These are phyloP conservation scores for Pelosia muscerda DNA, from an alignment of 2,888 invertebrate species.

Conservation along the genomic window DNA sequence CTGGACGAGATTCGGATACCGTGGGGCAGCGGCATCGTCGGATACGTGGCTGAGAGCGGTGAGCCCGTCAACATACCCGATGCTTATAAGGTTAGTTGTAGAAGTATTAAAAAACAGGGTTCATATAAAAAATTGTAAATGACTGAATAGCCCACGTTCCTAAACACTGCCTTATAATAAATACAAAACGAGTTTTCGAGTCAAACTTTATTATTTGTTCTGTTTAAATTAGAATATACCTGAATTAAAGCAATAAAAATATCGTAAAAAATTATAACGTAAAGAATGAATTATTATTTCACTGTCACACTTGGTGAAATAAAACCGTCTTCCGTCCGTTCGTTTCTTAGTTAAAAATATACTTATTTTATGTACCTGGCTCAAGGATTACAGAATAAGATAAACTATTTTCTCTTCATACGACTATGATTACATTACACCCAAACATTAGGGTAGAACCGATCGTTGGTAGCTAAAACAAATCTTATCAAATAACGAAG, in stretches of 20 bases:
- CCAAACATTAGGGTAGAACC: background rate
- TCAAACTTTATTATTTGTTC: too few relatives aligned
- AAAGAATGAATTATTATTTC: background rate
- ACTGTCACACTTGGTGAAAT: background rate
- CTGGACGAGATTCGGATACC: conserved; percentile 97
- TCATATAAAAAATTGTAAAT: background rate
- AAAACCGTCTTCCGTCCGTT: background rate
- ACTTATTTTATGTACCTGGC: background rate
- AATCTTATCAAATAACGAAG: conserved; percentile 30
- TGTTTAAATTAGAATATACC: too few relatives aligned
- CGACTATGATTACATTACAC: background rate
- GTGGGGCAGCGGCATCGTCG: conserved; percentile 98
- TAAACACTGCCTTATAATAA: too few relatives aligned
- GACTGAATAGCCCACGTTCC: too few relatives aligned
- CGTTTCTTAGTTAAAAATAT: background rate
- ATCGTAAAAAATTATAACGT: background rate
- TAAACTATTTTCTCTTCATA: background rate
- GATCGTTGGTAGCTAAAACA: conserved; percentile 15
- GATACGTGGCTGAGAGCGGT: conserved; percentile 97
- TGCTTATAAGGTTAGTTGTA: conserved; percentile 92
- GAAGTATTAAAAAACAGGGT: background rate
- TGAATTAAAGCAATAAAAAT: too few relatives aligned
- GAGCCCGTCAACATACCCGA: conserved; percentile 98
- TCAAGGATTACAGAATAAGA: background rate
- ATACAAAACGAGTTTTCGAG: too few relatives aligned